A percentile compares a stretch with the other conserved stretches of the same genome.
These are phyloP conservation scores for Heterotis niloticus DNA, from an alignment of 2,113 vertebrate species.

Conservation along the genomic window DNA sequence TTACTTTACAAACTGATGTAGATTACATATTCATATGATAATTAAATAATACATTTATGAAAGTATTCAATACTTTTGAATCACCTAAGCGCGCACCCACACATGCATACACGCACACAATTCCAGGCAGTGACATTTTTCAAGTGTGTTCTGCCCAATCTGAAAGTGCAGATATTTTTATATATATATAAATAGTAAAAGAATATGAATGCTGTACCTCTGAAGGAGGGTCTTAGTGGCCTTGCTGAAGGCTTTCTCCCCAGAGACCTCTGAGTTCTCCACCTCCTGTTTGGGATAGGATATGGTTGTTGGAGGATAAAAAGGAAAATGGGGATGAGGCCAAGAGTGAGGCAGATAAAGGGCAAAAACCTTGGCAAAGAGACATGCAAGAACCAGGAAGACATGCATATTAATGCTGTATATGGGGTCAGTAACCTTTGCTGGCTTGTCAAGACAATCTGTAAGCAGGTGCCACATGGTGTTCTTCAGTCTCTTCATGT, in stretches of 20 bases:
- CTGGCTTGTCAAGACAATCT: conserved; percentile 49
- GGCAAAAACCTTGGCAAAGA: not conserved
- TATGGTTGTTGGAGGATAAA: not conserved
- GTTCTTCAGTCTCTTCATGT: conserved; percentile 85
- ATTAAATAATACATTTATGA: too few species aligned
- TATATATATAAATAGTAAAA: too few species aligned
- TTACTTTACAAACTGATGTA: too few species aligned
- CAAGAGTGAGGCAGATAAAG: not conserved
- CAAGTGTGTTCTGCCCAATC: not conserved
- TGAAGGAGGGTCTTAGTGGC: conserved; percentile 62
- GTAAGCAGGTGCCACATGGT: conserved; percentile 85
- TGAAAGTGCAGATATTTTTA: not conserved
- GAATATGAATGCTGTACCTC: conserved; percentile 50
- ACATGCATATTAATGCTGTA: not conserved
- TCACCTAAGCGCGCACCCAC: too few species aligned
- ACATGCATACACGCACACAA: not conserved
- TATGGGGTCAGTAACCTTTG: conserved; percentile 41
- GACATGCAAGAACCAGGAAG: not conserved
- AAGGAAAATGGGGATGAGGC: not conserved
- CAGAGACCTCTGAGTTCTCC: conserved; percentile 48
- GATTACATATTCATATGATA: too few species aligned
- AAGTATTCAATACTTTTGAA: too few species aligned
- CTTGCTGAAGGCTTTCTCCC: conserved; percentile 67
- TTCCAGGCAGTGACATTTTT: not conserved
- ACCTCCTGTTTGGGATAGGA: conserved; percentile 42